Conservation (phyloP, 2,888 invertebrate species). For the Augiades crinisus region DNA sequence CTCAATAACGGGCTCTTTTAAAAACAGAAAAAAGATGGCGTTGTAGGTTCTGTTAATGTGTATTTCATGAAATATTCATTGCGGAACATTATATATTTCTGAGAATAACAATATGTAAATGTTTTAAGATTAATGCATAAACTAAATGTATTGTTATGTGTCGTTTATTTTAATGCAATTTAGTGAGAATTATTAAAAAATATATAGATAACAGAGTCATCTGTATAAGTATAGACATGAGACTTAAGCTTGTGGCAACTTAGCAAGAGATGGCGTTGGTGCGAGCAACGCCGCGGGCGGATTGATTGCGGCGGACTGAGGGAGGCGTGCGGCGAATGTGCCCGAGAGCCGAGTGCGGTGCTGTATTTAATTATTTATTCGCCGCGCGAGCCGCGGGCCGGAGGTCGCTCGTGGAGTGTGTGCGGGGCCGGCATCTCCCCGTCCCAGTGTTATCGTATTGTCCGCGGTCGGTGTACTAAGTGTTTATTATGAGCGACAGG, state of each 20-base stretch:
- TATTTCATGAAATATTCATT: no score
- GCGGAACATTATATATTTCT: no score
- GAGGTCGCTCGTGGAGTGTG: constrained; percentile 74
- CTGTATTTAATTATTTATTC: constrained; percentile 59
- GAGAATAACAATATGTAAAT: no score
- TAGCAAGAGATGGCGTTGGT: constrained; percentile 32
- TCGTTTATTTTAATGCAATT: no score
- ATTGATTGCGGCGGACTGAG: constrained; percentile 34
- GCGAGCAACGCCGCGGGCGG: constrained; percentile 34
- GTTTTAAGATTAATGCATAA: no score
- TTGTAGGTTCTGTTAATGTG: no score
- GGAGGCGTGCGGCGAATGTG: constrained; percentile 34
- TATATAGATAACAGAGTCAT: constrained; percentile 29
- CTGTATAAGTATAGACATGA: constrained; percentile 17
- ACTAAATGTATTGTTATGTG: no score
- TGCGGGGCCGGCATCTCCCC: constrained; percentile 71
- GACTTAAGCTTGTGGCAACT: not conserved
- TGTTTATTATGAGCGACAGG: constrained; percentile 93
- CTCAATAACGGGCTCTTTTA: no score
- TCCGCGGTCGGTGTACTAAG: constrained; percentile 61
- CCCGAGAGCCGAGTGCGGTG: constrained; percentile 38
- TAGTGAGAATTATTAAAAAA: no score
- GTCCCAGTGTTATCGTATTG: constrained; percentile 61
- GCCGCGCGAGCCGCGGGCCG: constrained; percentile 80
- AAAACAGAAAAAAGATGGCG: no score